Evolutionary conservation across 2,888 invertebrate species (phyloP).

Genomic region (Boloria selene): DNA sequence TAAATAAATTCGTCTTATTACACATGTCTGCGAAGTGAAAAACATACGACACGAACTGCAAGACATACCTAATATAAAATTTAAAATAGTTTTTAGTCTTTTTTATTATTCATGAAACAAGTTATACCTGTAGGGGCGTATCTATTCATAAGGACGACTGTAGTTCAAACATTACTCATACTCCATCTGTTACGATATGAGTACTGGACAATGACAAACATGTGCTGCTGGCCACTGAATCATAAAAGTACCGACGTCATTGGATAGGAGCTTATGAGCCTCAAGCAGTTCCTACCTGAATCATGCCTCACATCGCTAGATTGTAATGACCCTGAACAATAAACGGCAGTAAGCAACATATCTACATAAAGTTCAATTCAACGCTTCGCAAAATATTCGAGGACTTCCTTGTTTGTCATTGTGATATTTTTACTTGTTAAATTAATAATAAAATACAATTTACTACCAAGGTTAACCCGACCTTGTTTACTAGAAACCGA

Average conservation of each 20-base stretch:
- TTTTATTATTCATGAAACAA: constrained; percentile 7
- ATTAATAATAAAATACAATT: constrained; percentile 68
- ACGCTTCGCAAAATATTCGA: constrained; percentile 55
- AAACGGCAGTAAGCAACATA: constrained; percentile 58
- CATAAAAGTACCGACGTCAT: constrained; percentile 39
- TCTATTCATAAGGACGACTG: constrained; percentile 7
- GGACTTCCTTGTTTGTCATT: constrained; percentile 75
- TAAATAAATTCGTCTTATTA: no score
- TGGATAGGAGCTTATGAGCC: constrained; percentile 32
- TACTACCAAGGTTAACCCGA: constrained; percentile 67
- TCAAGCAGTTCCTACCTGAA: constrained; percentile 44
- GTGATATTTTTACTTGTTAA: constrained; percentile 69
- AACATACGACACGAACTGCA: no score
- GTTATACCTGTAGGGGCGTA: constrained; percentile 4
- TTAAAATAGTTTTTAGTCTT: neutral
- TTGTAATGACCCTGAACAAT: constrained; percentile 55
- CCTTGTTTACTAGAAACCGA: constrained; percentile 75
- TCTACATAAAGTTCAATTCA: constrained; percentile 60
- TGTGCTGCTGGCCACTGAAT: constrained; percentile 43
- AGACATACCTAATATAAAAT: no score
- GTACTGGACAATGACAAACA: constrained; percentile 37
- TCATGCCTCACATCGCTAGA: constrained; percentile 37
- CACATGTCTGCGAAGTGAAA: no score
- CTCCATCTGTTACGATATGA: constrained; percentile 36
- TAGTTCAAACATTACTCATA: constrained; percentile 37